Conservation (phyloP, 2,797 vertebrate genomes). For the Antrozous pallidus region DNA sequence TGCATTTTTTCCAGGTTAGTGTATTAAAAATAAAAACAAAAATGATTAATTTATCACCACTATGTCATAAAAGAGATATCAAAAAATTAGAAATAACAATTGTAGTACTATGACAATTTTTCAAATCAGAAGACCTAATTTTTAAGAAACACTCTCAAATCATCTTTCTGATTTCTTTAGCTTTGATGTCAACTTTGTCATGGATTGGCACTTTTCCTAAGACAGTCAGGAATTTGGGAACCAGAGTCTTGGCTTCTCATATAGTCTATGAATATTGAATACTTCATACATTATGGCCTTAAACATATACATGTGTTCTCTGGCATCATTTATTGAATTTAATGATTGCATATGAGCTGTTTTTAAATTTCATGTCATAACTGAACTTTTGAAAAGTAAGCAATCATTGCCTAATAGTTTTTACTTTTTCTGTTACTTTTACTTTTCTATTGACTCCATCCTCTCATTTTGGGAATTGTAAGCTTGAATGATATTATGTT, state of each 20-base stretch:
- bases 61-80: neutral
- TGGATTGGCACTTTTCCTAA: neutral
- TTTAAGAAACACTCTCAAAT: neutral
- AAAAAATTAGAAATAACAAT: neutral
- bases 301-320: neutral
- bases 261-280: neutral
- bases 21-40: neutral
- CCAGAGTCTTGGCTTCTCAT: neutral
- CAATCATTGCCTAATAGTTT: neutral
- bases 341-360: neutral
- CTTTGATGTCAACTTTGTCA: neutral
- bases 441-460: no score
- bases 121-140: neutral
- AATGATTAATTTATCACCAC: neutral
- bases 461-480: neutral
- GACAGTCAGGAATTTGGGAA: neutral
- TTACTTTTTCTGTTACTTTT: neutral
- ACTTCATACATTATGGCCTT: neutral
- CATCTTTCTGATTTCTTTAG: neutral
- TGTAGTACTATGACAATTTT: neutral
- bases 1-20: neutral
- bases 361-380: neutral
- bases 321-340: neutral
- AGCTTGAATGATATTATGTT: neutral
- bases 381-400: slow-evolving; percentile 5